Conservation (phyloP, 2,888 invertebrate species). For the Cybosia mesomella region DNA sequence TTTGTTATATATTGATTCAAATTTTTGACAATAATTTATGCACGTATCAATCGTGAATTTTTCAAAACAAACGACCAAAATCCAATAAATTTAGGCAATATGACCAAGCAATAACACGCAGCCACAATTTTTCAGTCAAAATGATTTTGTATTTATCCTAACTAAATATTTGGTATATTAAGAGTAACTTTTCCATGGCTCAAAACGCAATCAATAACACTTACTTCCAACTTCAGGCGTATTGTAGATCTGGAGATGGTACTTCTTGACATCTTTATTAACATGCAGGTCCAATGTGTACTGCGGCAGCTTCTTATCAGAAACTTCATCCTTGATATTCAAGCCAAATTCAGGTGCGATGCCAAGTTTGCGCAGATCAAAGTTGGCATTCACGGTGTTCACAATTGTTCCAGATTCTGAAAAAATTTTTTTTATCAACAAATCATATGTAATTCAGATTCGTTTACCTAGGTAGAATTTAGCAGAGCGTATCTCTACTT, state of each 20-base stretch:
- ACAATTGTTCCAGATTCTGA: slow-evolving; percentile 84
- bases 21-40: not conserved
- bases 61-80: not conserved
- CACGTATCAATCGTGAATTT: not conserved
- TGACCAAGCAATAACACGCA: not conserved
- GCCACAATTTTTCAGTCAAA: not conserved
- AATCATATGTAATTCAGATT: not conserved
- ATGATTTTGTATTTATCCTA: not conserved
- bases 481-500: not conserved
- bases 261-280: slow-evolving; percentile 90
- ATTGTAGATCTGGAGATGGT: slow-evolving; percentile 89
- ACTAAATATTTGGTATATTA: not conserved
- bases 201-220: slow-evolving; percentile 42
- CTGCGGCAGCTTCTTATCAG: slow-evolving; percentile 87
- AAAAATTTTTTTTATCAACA: not conserved
- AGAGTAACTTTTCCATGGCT: not conserved
- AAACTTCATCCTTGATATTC: slow-evolving; percentile 88
- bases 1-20: not conserved
- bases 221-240: slow-evolving; percentile 88
- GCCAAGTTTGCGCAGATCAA: slow-evolving; percentile 92
- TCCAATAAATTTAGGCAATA: not conserved
- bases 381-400: slow-evolving; percentile 88
- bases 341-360: slow-evolving; percentile 92
- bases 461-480: not conserved
- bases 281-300: slow-evolving; percentile 91